phyloP scores from a whole-genome alignment of 1,140 invertebrate species.

The Choristoneura fumiferana region DNA sequence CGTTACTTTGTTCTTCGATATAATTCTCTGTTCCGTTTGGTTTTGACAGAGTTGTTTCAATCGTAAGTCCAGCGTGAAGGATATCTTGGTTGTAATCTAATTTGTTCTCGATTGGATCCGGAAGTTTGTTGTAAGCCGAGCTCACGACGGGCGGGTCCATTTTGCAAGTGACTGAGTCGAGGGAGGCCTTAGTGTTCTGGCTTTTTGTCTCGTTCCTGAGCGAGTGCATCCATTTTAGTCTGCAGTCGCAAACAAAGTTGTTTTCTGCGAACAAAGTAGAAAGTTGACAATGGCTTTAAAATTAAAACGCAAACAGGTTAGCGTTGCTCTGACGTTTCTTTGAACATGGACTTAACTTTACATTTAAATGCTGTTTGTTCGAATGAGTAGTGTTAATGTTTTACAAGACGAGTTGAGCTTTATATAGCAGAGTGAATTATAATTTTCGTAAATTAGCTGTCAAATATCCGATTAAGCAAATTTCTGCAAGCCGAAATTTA shows the following conservation, averaged over 20 bases:
- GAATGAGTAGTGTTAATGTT: too few relatives aligned
- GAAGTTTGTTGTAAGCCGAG: constrained; percentile 65
- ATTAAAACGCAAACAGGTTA: background rate
- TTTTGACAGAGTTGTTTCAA: constrained; percentile 49
- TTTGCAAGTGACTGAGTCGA: constrained; percentile 84
- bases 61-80: constrained; percentile 41
- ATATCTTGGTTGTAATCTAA: constrained; percentile 52
- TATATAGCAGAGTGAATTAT: too few relatives aligned
- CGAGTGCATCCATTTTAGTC: constrained; percentile 86
- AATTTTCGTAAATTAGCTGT: too few relatives aligned
- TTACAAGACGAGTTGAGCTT: too few relatives aligned
- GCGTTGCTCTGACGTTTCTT: background rate
- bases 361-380: too few relatives aligned
- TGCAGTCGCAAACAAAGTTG: constrained; percentile 88
- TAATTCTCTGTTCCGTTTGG: constrained; percentile 55
- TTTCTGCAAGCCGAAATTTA: too few relatives aligned
- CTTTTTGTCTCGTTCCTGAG: constrained; percentile 87
- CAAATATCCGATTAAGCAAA: too few relatives aligned
- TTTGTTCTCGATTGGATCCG: constrained; percentile 43
- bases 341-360: too few relatives aligned
- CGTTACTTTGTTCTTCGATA: constrained; percentile 34
- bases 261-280: constrained; percentile 82
- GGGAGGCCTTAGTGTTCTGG: constrained; percentile 81
- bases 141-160: constrained; percentile 77
- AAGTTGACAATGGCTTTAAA: constrained; percentile 22